Evolutionary conservation across 1,140 invertebrate genomes (phyloP).

Genomic region (Zaprionus davidi): DNA sequence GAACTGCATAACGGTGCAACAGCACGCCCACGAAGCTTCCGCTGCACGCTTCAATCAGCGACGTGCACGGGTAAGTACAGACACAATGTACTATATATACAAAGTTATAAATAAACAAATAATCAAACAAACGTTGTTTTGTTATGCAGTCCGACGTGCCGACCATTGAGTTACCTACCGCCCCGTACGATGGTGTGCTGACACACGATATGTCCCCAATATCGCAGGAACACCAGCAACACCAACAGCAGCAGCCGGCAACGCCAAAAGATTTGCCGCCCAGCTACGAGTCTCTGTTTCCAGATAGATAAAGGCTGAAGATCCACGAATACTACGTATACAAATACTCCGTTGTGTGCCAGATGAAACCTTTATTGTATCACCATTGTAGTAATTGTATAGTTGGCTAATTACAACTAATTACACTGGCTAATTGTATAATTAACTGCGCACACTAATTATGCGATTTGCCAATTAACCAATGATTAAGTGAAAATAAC

Average conservation of each 20-base stretch:
- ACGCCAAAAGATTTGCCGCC: conserved; percentile 82
- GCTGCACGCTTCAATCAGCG: conserved; percentile 69
- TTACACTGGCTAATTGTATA: conserved; percentile 33
- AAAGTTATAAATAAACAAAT: not conserved
- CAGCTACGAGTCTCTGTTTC: conserved; percentile 81
- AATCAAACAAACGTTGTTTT: conserved; percentile 7
- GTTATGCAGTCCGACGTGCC: conserved; percentile 66
- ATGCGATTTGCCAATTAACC: conserved; percentile 1
- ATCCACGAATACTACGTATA: not conserved
- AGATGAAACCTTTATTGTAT: conserved; percentile 54
- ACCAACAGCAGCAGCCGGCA: conserved; percentile 51
- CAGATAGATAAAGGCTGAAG: conserved; percentile 74
- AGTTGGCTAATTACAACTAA: conserved; percentile 30
- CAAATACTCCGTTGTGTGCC: conserved; percentile 63
- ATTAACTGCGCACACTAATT: conserved; percentile 9
- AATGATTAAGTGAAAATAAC: conserved; percentile 3
- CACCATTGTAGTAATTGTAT: conserved; percentile 31
- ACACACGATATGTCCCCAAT: conserved; percentile 40
- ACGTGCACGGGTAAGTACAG: conserved; percentile 52
- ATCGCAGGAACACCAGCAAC: conserved; percentile 38
- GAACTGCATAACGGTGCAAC: conserved; percentile 82
- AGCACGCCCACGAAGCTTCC: conserved; percentile 75
- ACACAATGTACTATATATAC: conserved; percentile 2
- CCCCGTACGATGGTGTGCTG: conserved; percentile 44
- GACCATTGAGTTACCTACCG: conserved; percentile 68